These are phyloP conservation scores for Leucosticte australis DNA, from an alignment of 2,113 vertebrate genomes.

Conservation along the genomic window DNA sequence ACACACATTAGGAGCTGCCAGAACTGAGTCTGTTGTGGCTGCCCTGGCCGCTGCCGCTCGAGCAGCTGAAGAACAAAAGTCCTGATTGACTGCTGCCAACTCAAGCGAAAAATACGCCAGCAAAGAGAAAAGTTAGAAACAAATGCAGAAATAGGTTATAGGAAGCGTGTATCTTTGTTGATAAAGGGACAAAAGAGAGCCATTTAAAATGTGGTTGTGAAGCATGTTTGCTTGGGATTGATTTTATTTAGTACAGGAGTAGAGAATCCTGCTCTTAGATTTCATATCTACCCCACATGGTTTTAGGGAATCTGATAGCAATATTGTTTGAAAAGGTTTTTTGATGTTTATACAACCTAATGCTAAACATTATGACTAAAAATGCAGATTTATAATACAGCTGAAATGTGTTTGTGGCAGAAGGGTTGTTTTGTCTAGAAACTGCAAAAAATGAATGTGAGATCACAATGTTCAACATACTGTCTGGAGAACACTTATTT, in stretches of 20 bases:
- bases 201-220: neutral
- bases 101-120: slow-evolving; percentile 49
- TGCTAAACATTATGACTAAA: neutral
- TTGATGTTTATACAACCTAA: neutral
- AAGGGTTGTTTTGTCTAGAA: neutral
- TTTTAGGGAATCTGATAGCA: neutral
- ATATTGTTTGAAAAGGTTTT: neutral
- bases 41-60: slow-evolving; percentile 60
- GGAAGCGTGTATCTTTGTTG: neutral
- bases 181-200: neutral
- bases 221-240: neutral
- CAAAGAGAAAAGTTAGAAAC: slow-evolving; percentile 17
- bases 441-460: neutral
- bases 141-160: neutral
- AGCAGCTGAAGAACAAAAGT: slow-evolving; percentile 73
- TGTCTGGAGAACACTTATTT: neutral
- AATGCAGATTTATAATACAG: neutral
- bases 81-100: slow-evolving; percentile 71
- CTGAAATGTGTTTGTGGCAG: neutral
- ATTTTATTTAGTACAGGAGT: neutral
- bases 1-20: slow-evolving; percentile 59
- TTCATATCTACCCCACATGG: neutral
- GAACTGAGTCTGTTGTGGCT: slow-evolving; percentile 74
- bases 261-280: neutral
- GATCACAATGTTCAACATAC: neutral